phyloP scores from a whole-genome alignment of 2,797 vertebrate species.

The Choloepus didactylus region DNA sequence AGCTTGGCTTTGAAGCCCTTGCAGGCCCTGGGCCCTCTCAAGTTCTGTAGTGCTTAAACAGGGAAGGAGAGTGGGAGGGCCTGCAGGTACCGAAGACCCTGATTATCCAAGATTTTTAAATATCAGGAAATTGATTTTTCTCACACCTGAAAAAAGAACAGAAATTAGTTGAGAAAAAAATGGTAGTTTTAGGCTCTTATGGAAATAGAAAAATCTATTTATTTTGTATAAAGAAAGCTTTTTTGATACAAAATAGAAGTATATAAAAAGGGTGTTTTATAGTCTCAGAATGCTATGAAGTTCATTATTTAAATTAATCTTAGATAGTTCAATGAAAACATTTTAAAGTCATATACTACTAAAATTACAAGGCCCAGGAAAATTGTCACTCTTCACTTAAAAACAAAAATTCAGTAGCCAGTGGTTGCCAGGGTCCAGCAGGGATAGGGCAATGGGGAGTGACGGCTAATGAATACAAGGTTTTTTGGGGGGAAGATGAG shows the following conservation, averaged over 20 bases:
- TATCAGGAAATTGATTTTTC: constrained; percentile 38
- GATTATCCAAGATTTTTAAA: background rate
- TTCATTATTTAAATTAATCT: background rate
- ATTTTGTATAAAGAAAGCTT: constrained; percentile 31
- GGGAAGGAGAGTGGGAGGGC: background rate
- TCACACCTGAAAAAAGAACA: constrained; percentile 52
- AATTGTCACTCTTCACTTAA: background rate
- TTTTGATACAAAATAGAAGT: constrained; percentile 43
- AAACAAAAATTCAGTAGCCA: background rate
- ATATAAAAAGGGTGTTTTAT: constrained; percentile 2
- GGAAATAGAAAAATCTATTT: constrained; percentile 39
- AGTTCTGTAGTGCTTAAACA: background rate
- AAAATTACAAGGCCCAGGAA: background rate
- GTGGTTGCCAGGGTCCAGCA: background rate
- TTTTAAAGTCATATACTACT: background rate
- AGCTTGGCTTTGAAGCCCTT: background rate
- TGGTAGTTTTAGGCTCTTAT: background rate
- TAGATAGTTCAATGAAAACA: background rate
- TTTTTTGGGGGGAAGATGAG: background rate
- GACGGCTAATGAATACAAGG: background rate
- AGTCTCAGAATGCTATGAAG: constrained; percentile 2
- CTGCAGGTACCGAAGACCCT: background rate
- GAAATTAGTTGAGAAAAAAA: constrained; percentile 52
- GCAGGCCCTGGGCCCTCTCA: background rate
- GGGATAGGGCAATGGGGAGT: background rate